A percentile compares a stretch with the other conserved stretches of the same genome.
Evolutionary conservation across 2,888 invertebrate genomes (phyloP).

Genomic region (Eilema caniola): DNA sequence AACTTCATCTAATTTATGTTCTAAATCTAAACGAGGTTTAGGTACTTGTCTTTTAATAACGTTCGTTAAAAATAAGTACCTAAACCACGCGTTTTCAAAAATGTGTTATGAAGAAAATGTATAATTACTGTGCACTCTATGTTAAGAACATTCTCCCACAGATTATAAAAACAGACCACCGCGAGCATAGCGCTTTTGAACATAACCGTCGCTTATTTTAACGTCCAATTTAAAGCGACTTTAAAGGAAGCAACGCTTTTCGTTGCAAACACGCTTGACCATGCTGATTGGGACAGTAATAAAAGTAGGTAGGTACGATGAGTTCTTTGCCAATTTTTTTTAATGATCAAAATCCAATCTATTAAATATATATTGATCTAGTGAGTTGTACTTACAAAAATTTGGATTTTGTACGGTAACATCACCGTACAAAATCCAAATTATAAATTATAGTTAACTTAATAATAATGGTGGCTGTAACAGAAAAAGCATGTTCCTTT

Average conservation of each 20-base stretch:
- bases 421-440: too few relatives aligned
- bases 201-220: constrained; percentile 13
- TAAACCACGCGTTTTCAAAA: constrained; percentile 37
- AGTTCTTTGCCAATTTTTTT: neutral
- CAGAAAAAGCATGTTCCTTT: neutral
- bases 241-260: neutral
- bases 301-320: too few relatives aligned
- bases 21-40: constrained; percentile 31
- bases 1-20: constrained; percentile 23
- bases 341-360: neutral
- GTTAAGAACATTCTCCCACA: constrained; percentile 59
- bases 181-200: constrained; percentile 41
- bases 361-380: too few relatives aligned
- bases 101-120: constrained; percentile 39
- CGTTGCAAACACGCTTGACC: neutral
- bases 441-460: too few relatives aligned
- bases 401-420: too few relatives aligned
- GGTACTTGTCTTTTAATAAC: neutral
- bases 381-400: too few relatives aligned
- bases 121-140: constrained; percentile 50
- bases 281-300: too few relatives aligned
- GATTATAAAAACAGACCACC: constrained; percentile 62
- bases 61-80: constrained; percentile 8
- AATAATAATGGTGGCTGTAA: neutral
- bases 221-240: neutral